phyloP scores from a whole-genome alignment of 2,797 vertebrate species.

The Poeciliopsis presidionis region DNA sequence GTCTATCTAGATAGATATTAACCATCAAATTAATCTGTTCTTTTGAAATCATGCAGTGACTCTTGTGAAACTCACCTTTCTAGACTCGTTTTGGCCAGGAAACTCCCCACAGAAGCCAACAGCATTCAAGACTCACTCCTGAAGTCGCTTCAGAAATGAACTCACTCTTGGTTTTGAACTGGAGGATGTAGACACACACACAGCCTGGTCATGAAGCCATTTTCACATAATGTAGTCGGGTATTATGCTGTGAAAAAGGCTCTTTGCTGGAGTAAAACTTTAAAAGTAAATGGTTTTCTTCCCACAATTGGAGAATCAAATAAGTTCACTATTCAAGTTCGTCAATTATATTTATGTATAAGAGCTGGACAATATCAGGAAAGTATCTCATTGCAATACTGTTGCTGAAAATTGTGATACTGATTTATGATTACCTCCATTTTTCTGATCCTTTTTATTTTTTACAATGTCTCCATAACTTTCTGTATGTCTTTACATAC shows the following conservation, averaged over 20 bases:
- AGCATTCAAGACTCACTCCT: neutral
- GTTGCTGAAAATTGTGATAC: neutral
- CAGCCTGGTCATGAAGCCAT: neutral
- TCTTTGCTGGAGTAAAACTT: neutral
- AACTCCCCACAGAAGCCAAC: neutral
- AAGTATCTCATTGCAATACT: neutral
- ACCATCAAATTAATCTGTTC: too few relatives aligned
- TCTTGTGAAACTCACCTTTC: too few relatives aligned
- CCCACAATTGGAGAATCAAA: neutral
- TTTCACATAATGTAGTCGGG: neutral
- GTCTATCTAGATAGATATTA: too few relatives aligned
- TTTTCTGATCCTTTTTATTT: neutral
- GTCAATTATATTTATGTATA: neutral
- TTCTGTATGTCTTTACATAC: neutral
- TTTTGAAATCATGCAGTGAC: too few relatives aligned
- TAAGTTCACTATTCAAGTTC: neutral
- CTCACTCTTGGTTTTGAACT: neutral
- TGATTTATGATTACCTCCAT: neutral
- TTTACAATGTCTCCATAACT: neutral
- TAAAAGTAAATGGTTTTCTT: neutral
- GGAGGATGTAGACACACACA: neutral
- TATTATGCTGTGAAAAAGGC: neutral
- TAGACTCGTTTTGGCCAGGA: too few relatives aligned
- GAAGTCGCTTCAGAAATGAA: neutral
- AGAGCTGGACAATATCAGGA: neutral